phyloP scores from a whole-genome alignment of 2,888 invertebrate genomes.

The Artemia sp. region DNA sequence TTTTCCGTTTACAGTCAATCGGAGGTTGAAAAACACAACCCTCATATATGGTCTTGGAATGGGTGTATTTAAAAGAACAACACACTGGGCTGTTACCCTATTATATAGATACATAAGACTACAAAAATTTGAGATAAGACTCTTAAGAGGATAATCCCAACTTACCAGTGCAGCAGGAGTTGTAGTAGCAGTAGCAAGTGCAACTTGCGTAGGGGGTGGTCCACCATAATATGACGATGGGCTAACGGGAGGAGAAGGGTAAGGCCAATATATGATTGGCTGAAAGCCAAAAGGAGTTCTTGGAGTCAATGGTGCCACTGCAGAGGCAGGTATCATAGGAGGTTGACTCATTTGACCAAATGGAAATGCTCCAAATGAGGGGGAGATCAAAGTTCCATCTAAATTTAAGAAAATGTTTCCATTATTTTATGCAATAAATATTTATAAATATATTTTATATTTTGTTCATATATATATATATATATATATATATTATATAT shows the following conservation, averaged over 20 bases:
- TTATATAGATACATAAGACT: no score
- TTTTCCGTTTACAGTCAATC: no score
- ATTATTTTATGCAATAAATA: no score
- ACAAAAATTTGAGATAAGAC: no score
- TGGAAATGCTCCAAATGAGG: conserved; percentile 29
- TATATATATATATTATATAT: no score
- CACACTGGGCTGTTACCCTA: no score
- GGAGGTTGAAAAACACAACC: no score
- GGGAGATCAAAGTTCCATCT: conserved; percentile 29
- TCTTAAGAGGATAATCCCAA: not conserved
- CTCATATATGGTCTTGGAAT: no score
- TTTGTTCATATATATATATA: no score
- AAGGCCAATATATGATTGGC: conserved; percentile 68
- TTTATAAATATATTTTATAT: no score
- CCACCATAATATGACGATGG: conserved; percentile 69
- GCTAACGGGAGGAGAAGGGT: conserved; percentile 83
- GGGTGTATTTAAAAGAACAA: no score
- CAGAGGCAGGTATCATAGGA: conserved; percentile 28
- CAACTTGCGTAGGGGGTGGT: conserved; percentile 30
- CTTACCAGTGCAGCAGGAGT: conserved; percentile 24
- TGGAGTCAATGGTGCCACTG: conserved; percentile 28
- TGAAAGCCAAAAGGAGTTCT: conserved; percentile 29
- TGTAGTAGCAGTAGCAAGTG: conserved; percentile 23
- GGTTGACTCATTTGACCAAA: conserved; percentile 28
- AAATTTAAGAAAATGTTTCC: conserved; percentile 10